phyloP scores from a whole-genome alignment of 1,140 invertebrate genomes.

The Trichoplusia ni region DNA sequence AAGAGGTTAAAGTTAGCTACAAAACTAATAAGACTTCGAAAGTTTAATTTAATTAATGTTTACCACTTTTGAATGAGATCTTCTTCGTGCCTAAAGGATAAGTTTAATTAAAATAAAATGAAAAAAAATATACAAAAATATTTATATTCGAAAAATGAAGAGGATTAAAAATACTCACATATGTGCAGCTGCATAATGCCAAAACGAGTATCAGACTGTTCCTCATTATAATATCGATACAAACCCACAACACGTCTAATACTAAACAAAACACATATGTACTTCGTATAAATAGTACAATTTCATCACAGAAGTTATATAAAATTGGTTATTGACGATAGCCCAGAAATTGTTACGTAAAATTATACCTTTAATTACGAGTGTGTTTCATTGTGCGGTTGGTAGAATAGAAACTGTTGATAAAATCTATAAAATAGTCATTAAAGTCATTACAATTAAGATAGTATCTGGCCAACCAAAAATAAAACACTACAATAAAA shows the following conservation, averaged over 20 bases:
- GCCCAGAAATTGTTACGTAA: background rate
- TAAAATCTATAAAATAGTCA: background rate
- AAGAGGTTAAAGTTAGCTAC: background rate
- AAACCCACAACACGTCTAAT: background rate
- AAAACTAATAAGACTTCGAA: background rate
- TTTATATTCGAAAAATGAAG: background rate
- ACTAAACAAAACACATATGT: background rate
- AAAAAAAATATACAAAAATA: background rate
- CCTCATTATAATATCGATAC: constrained; percentile 26
- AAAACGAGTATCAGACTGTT: constrained; percentile 23
- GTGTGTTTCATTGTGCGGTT: background rate
- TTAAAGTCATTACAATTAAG: background rate
- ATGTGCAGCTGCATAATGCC: constrained; percentile 31
- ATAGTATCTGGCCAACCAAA: background rate
- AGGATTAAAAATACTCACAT: constrained; percentile 31
- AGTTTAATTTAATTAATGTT: no score
- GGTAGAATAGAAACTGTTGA: background rate
- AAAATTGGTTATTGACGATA: constrained; percentile 4
- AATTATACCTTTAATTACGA: constrained; percentile 9
- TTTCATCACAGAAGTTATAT: background rate
- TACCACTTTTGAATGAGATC: background rate
- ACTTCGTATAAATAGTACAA: constrained; percentile 2
- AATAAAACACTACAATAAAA: no score
- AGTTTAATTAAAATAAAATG: background rate
- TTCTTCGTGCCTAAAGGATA: background rate